Evolutionary conservation across 30 jellyfish, hydroid and myxozoan species (phyloP), one percentile per base, ranked within the genome.

Genomic region (Turritopsis dohrnii): DNA sequence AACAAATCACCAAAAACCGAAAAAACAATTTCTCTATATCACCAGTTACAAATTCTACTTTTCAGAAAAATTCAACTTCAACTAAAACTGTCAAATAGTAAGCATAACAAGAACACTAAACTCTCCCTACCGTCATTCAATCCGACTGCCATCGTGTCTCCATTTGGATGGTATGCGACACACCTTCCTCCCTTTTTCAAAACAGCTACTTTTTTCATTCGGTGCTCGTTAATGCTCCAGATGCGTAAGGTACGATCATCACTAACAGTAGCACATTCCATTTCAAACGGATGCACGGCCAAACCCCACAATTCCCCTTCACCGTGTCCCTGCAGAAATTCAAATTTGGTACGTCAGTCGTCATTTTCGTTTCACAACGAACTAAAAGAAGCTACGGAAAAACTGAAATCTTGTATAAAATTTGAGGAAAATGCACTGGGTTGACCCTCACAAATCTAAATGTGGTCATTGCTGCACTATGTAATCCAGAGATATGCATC

Each of bases 231-330:
- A 30, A 87, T 52, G 80, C 81, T 88, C 98, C 98, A 92, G 13
- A 92, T 84, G 27, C 98, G 84, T n/a, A 92, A 82, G 0, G 98
- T 84, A 69, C 83, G 85, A 75, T 92, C 98, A 74, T 92, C 98
- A 79, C 98, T 92, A 30, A 92, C 96, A 5, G 98, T 92, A 29
- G 98, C 98, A 30, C 98, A 92, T 72, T 92, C 98, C 28, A 91
- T 88, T 31, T 84, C 95, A 69, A 79, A 88, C 21, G 98, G 98
- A 74, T 92, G 98, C 29, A 85, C 92, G 0, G 98, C 98, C 24
- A 92, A 65, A 18, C 98, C 98, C 98, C 98, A 92, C 27, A 92
- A 92, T 84, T 92, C 98, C 7, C 98, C 98, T 84, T 92, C 98
- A 24, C 98, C 98, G 65, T 92, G 98, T 0, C 98, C 98, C 98